phyloP scores from a whole-genome alignment of 2,113 vertebrate species.

The Drymodes brunneopygia region DNA sequence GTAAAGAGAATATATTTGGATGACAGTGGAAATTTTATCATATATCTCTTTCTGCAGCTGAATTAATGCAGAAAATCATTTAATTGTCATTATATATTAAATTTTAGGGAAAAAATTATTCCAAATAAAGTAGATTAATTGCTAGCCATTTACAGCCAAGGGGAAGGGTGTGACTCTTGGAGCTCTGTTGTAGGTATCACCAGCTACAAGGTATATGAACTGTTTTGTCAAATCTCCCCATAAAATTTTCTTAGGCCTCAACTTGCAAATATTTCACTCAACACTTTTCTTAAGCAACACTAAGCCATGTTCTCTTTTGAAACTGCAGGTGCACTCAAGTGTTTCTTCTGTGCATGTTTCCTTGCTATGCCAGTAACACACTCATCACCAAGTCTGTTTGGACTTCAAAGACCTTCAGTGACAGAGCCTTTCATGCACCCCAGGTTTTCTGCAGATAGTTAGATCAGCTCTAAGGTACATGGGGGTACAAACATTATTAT shows the following conservation, averaged over 20 bases:
- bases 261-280: background rate
- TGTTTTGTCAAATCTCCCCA: background rate
- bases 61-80: background rate
- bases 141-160: background rate
- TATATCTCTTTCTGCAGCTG: background rate
- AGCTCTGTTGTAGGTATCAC: background rate
- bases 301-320: background rate
- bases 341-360: background rate
- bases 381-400: background rate
- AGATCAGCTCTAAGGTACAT: background rate
- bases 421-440: background rate
- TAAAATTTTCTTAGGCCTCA: accelerated
- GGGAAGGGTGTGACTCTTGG: background rate
- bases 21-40: background rate
- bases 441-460: background rate
- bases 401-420: background rate
- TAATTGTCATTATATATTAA: background rate
- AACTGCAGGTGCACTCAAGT: background rate
- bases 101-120: background rate
- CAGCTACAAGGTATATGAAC: background rate
- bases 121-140: background rate
- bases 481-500: background rate
- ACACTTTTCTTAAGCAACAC: background rate
- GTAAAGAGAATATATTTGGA: background rate
- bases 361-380: background rate